Conservation (phyloP, 2,797 vertebrate genomes). For the Euphonia xanthogaster region DNA sequence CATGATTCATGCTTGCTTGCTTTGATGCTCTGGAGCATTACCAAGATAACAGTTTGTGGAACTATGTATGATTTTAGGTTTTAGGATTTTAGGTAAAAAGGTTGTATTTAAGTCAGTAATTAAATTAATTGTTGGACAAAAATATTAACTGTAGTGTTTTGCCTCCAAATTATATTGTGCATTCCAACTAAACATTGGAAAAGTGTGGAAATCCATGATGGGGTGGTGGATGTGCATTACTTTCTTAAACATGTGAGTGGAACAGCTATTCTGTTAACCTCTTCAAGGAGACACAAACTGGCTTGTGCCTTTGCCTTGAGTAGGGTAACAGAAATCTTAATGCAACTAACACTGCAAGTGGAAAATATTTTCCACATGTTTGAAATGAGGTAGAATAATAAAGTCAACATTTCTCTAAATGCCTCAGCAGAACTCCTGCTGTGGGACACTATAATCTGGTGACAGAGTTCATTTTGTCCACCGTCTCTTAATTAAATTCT, state of each 20-base stretch:
- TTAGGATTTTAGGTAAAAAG: not conserved
- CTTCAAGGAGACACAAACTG: not conserved
- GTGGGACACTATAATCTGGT: not conserved
- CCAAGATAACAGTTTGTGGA: not conserved
- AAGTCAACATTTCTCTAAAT: not conserved
- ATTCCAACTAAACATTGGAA: not conserved
- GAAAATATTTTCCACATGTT: not conserved
- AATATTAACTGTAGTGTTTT: not conserved
- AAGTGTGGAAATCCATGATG: not conserved
- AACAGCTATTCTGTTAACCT: not conserved
- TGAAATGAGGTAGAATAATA: not conserved
- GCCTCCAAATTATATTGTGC: not conserved
- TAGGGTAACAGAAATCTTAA: not conserved
- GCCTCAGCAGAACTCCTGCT: not conserved
- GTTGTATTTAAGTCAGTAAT: not conserved
- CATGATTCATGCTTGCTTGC: not conserved
- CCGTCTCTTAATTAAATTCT: slow-evolving; percentile 8
- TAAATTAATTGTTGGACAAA: not conserved
- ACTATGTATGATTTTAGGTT: not conserved
- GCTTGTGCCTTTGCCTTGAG: not conserved
- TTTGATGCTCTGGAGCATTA: not conserved
- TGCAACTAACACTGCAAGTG: not conserved
- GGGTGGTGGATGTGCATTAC: not conserved
- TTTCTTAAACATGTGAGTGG: not conserved
- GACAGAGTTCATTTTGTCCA: not conserved